Conservation (phyloP, 2,797 vertebrate genomes). For the Falco biarmicus region DNA sequence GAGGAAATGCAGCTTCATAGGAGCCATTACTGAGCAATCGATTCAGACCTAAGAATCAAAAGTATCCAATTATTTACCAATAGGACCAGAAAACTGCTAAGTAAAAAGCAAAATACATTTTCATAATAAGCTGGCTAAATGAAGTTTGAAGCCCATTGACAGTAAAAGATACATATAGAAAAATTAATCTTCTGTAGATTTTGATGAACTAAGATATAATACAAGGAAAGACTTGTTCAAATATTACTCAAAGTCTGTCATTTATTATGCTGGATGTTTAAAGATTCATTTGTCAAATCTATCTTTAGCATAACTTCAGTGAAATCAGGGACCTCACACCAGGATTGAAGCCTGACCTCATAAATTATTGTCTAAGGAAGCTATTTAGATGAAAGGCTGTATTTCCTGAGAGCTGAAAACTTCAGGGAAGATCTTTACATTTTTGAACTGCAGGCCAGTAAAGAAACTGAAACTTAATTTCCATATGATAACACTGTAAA, state of each 20-base stretch:
- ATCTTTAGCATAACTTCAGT: neutral
- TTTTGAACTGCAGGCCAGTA: neutral
- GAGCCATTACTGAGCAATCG: conserved; percentile 92
- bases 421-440: neutral
- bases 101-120: neutral
- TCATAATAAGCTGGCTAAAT: neutral
- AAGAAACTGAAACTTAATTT: neutral
- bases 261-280: neutral
- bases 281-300: neutral
- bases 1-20: conserved; percentile 93
- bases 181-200: neutral
- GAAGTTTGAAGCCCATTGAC: neutral
- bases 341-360: neutral
- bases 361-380: neutral
- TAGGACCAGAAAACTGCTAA: neutral
- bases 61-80: conserved; percentile 34
- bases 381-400: neutral
- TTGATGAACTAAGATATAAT: neutral
- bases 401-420: neutral
- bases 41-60: conserved; percentile 85
- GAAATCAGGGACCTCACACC: neutral
- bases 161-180: neutral
- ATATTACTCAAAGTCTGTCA: neutral
- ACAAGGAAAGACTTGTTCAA: neutral
- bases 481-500: neutral